Evolutionary conservation across 2,797 vertebrate genomes (phyloP), one percentile per base, ranked within the genome.

Genomic region (Peromyscus nudipes): DNA sequence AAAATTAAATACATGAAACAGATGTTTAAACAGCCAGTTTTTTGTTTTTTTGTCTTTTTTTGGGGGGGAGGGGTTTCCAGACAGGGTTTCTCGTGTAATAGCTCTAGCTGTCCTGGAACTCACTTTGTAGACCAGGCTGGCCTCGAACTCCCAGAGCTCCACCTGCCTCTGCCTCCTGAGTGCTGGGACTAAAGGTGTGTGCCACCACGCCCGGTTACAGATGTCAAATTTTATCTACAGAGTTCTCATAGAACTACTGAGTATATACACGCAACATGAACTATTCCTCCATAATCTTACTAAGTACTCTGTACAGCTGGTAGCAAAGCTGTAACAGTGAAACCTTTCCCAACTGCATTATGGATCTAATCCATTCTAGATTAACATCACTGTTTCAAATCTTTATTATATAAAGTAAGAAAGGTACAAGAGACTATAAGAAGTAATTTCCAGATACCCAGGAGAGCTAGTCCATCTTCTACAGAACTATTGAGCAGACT

Each of bases 331-430:
- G 5, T 86, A 71, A 95, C 46, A 95, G 12, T 77, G 12, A 93
- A 73, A 40, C 40, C 81, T 27, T 91, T 77, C 81, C 71, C 16
- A 55, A 62, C n/a, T 80, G 85, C 76, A 77, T 52, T 91, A 86
- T 8, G 17, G 84, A 92, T 80, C 10, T 40, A 52, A 73, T 9
- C 60, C 34, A 76, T 67, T 86, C 21, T 60, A 60, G 57, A 60
- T 71, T 49, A 8, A 93, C 17, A 79, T 16, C n/a, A 79, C 77
- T 73, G 76, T 86, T 93, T 89, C 83, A 92, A 95, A 94, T 73
- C 4, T 55, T 69, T 89, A 84, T 6, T n/a, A n/a, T n/a, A 9
- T 89, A 46, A 92, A n/a, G 21, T 52, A 88, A 92, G 79, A 60
- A 87, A 94, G 13, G 46, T 29, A 49, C 16, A n/a, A 75, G 46